Evolutionary conservation across 2,113 vertebrate genomes (phyloP), one percentile per base, ranked within the genome.

Genomic region (Pseudolaguvia tuberculata): DNA sequence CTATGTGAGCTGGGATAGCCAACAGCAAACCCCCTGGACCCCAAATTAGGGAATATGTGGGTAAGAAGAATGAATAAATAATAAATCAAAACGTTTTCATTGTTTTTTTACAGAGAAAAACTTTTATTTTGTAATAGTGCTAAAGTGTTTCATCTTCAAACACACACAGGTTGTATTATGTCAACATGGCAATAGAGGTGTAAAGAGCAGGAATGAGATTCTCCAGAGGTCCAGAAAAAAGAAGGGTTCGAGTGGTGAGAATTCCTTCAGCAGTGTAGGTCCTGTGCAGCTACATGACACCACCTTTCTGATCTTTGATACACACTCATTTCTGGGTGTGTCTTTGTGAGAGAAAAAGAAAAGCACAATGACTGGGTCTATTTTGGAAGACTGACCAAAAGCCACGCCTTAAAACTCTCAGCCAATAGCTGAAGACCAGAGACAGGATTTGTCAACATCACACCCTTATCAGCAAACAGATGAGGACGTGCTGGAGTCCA

Each of bases 381-480:
- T 55, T 56, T n/a, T 48, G 11, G 1, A 57, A 20, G 13, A 69
- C 63, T 21, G 29, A 61, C 66, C 31, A n/a, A 2, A 8, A 4
- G n/a, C 45, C 53, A 45, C 62, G n/a, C 56, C 55, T 67, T 69
- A n/a, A 15, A 17, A 45, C 55, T 69, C 55, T 69, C 47, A 0
- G 31, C 67, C 67, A 39, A 52, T 70, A 52, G 59, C 23, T 21
- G 48, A 63, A 69, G 53, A 70, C 57, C 4, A 58, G 62, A 35
- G 25, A 35, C 15, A 65, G 48, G 63, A 51, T 75, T 71, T 71
- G 67, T 55, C 57, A n/a, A 42, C 39, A 79, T 57, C 72, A 75
- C 78, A 21, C 78, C 78, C 72, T 79, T 63, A 63, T 79, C 57
- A 70, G 75, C 47, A 70, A 69, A 59, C 55, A 8, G 23, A 55